These are phyloP conservation scores for Papilio glaucus DNA, from an alignment of 1,140 invertebrate species.

Conservation along the genomic window DNA sequence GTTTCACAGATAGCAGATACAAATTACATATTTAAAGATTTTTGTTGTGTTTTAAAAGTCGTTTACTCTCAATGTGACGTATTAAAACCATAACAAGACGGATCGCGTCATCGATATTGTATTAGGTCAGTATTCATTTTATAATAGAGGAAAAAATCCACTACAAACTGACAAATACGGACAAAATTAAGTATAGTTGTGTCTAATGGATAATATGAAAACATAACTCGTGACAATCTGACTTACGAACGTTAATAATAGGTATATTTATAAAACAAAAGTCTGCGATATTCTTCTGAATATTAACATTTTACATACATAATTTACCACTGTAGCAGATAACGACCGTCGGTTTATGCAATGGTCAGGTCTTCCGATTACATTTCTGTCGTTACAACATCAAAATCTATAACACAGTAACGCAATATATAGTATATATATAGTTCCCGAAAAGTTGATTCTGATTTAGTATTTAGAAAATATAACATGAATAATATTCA, in stretches of 20 bases:
- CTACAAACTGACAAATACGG: not conserved
- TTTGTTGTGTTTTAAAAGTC: not conserved
- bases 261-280: conserved; percentile 11
- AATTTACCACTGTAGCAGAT: not conserved
- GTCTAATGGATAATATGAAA: conserved; percentile 1
- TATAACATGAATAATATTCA: too few relatives aligned
- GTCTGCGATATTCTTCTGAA: not conserved
- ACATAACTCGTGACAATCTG: conserved; percentile 10
- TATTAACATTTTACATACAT: conserved; percentile 1
- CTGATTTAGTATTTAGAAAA: too few relatives aligned
- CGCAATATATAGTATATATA: too few relatives aligned
- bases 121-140: not conserved
- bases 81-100: not conserved
- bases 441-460: too few relatives aligned
- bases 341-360: not conserved
- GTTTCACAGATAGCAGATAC: too few relatives aligned
- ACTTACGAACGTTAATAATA: conserved; percentile 9
- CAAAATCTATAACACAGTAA: not conserved
- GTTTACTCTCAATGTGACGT: not conserved
- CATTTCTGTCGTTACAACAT: not conserved
- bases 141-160: not conserved
- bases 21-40: conserved; percentile 3
- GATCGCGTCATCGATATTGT: not conserved
- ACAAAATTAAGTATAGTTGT: conserved; percentile 3
- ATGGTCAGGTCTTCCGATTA: too few relatives aligned